Conservation (phyloP, 2,797 vertebrate genomes). For the Epinephelus coioides region DNA sequence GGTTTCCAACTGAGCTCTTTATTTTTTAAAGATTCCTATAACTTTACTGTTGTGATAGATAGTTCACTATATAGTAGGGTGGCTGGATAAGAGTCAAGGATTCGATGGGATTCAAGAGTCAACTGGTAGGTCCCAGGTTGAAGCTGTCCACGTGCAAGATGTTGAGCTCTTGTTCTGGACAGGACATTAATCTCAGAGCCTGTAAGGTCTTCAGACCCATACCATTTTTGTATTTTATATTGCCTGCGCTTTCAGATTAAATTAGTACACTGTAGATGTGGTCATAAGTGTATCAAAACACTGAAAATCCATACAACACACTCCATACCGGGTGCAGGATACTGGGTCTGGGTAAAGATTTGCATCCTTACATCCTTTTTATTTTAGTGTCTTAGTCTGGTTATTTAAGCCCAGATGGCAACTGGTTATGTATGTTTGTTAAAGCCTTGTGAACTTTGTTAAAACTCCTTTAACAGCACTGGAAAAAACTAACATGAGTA, state of each 20-base stretch:
- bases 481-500: constrained; percentile 7
- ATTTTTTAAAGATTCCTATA: constrained; percentile 11
- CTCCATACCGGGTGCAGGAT: neutral
- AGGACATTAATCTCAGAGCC: constrained; percentile 4
- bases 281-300: constrained; percentile 3
- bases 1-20: constrained; percentile 14
- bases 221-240: neutral
- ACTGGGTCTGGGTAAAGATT: constrained; percentile 1
- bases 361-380: neutral
- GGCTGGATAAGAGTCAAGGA: constrained; percentile 26
- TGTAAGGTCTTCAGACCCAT: neutral
- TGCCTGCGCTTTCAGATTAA: neutral
- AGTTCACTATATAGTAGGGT: neutral
- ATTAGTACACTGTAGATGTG: neutral
- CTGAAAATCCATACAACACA: neutral
- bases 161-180: constrained; percentile 14
- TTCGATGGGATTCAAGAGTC: constrained; percentile 1
- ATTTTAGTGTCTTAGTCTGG: constrained; percentile 10
- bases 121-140: constrained; percentile 1
- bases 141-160: constrained; percentile 2
- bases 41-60: constrained; percentile 26
- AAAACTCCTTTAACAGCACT: constrained; percentile 35
- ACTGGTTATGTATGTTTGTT: constrained; percentile 6
- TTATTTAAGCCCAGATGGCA: constrained; percentile 14
- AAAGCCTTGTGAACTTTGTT: constrained; percentile 4